phyloP scores from a whole-genome alignment of 2,797 vertebrate species.

The Tenualosa thibaudeaui region DNA sequence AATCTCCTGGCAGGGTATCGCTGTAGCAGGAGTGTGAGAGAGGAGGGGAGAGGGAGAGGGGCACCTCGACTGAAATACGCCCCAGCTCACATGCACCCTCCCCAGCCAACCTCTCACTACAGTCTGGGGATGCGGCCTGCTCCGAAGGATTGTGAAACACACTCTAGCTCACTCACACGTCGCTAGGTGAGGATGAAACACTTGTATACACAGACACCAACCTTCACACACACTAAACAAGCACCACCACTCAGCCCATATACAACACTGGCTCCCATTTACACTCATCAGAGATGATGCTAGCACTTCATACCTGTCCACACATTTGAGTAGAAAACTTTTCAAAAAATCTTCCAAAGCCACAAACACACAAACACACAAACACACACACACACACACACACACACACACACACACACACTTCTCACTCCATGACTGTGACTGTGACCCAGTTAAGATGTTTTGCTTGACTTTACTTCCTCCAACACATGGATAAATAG shows the following conservation, averaged over 20 bases:
- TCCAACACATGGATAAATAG: constrained; percentile 40
- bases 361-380: not conserved
- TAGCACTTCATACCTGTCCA: no score
- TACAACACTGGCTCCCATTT: no score
- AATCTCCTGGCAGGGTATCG: no score
- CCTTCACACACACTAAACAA: not conserved
- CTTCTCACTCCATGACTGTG: not conserved
- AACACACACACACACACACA: constrained; percentile 12
- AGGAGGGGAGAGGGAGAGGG: constrained; percentile 64
- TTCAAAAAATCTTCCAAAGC: not conserved
- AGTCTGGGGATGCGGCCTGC: constrained; percentile 15
- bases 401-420: not conserved
- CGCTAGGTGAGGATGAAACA: not conserved
- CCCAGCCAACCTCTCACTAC: constrained; percentile 60
- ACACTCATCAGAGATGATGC: no score
- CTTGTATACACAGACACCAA: not conserved
- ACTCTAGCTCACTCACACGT: not conserved
- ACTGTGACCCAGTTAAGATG: constrained; percentile 6
- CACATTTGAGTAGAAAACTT: no score
- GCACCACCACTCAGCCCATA: no score
- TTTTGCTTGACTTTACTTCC: constrained; percentile 34
- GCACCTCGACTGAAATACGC: constrained; percentile 54
- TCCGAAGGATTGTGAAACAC: constrained; percentile 1
- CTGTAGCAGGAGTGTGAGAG: constrained; percentile 35
- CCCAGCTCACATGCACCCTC: constrained; percentile 57